Evolutionary conservation across 2,888 invertebrate genomes (phyloP), one percentile per base, ranked within the genome.

Genomic region (Lagria hirta): DNA sequence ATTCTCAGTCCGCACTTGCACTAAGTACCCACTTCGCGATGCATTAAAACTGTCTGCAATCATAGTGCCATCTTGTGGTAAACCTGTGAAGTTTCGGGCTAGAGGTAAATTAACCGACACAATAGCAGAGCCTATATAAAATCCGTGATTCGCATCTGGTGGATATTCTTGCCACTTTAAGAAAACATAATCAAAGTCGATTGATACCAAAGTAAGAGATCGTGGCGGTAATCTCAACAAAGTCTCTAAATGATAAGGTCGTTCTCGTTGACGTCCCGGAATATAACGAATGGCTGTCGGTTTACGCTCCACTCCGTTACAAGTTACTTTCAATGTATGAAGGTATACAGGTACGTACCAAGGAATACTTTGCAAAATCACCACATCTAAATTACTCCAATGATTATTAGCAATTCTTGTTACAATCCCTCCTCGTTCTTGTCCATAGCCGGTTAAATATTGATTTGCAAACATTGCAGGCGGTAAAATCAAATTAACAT

Each of bases 121-220:
- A 28, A 92, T 79, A 10, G 94, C 89, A 16, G 96, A 87, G 3
- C 92, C 91, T 61, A 97, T 82, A 66, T 96, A 95, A 72, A 98
- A 96, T 0, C 99, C 99, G 73, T 98, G 97, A 75, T 97, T 97
- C 1, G 99, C 97, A 80, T 99, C 99, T 1, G 99, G 99, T 7
- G 98, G 99, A 73, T 99, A 99, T 70, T 99, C 98, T 61, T 94
- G 89, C 94, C 98, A 97, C 73, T 96, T 96, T 3, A 97, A 77
- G 65, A 97, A 92, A n/a, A 92, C 86, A 72, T 91, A 90, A 70
- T 96, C 94, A 73, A 97, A 93, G 64, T 94, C 87, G 52, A 95
- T 81, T 4, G 86, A 86, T 33, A 97, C 78, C 49, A 85, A 82
- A 0, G 90, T 88, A 3, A 83, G 81, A 1, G 92, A 87, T 52